phyloP scores from a whole-genome alignment of 2,888 invertebrate species.

The Octodonta nipae region DNA sequence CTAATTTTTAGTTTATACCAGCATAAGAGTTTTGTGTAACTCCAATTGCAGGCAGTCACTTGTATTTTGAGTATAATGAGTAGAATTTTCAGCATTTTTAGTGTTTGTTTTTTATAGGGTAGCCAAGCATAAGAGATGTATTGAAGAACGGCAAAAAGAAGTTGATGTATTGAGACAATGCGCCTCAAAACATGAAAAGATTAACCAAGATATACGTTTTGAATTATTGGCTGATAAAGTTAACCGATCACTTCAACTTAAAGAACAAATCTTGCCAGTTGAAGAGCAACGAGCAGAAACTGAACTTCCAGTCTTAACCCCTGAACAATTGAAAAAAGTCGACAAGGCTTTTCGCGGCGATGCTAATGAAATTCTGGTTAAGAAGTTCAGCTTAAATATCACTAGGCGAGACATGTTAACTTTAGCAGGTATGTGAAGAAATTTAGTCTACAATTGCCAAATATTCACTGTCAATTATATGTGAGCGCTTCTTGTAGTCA shows the following conservation, averaged over 20 bases:
- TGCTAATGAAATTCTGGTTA: constrained; percentile 51
- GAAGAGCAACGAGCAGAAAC: constrained; percentile 39
- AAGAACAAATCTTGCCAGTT: constrained; percentile 39
- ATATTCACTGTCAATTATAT: too few relatives aligned
- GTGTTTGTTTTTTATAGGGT: constrained; percentile 19
- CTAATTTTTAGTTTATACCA: too few relatives aligned
- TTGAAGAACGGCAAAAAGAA: constrained; percentile 29
- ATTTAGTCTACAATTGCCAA: too few relatives aligned
- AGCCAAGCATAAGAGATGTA: constrained; percentile 23
- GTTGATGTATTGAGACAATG: constrained; percentile 22
- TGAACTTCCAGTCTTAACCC: constrained; percentile 49
- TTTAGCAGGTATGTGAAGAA: not conserved
- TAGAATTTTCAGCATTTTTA: too few relatives aligned
- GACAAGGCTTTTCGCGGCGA: constrained; percentile 46
- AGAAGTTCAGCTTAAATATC: constrained; percentile 48
- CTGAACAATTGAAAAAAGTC: constrained; percentile 48
- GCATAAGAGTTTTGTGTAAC: too few relatives aligned
- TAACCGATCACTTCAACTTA: constrained; percentile 33
- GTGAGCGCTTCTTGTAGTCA: too few relatives aligned
- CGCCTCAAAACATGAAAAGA: constrained; percentile 23
- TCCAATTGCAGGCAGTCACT: too few relatives aligned
- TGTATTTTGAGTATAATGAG: too few relatives aligned
- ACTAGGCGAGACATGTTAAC: constrained; percentile 39
- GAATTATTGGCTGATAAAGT: constrained; percentile 32
- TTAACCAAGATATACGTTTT: constrained; percentile 29